Evolutionary conservation across 2,113 vertebrate species (phyloP), one percentile per base, ranked within the genome.

Genomic region (Orycteropus afer): DNA sequence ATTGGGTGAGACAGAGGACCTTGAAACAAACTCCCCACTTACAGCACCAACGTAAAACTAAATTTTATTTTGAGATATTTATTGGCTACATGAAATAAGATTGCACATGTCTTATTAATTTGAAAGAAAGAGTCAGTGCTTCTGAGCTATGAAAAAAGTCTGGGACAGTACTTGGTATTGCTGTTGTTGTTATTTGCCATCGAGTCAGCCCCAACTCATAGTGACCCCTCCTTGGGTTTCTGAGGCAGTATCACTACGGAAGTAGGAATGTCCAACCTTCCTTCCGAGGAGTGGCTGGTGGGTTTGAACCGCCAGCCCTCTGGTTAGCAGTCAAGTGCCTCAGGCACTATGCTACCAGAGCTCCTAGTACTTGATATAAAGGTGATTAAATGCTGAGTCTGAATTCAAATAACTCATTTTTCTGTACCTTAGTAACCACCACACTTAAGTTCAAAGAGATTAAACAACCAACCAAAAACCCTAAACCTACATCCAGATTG

Each of bases 11-110:
- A 94, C 5, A 13, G 3, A 86, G 4, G 8, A 63, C 40, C n/a
- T 91, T 94, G 15, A 95, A 96, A 95, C 47, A 83, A 92, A 94
- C 55, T 79, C n/a, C 55, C 67, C 79, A 59, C 32, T 88, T 88
- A 88, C 34, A 86, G 57, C 11, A 81, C 34, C 57, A 95, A 78
- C 42, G 80, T 1, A 95, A 2, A 94, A 92, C 69, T 74, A 90
- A 88, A 61, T 29, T 79, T 85, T 17, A 83, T 22, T 80, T 95
- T 94, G 51, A 82, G 22, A 4, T 71, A 76, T 78, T 57, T 77
- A 63, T 67, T 45, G 69, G 13, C 22, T 86, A 93, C 53, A 73
- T 87, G 29, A 96, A 90, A 25, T 74, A 95, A 89, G 22, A 89
- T 0, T 86, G 27, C 29, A 95, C 63, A 77, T 55, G 5, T 3